Conservation (phyloP, 2,888 invertebrate genomes). For the Hypomecis atomaria region DNA sequence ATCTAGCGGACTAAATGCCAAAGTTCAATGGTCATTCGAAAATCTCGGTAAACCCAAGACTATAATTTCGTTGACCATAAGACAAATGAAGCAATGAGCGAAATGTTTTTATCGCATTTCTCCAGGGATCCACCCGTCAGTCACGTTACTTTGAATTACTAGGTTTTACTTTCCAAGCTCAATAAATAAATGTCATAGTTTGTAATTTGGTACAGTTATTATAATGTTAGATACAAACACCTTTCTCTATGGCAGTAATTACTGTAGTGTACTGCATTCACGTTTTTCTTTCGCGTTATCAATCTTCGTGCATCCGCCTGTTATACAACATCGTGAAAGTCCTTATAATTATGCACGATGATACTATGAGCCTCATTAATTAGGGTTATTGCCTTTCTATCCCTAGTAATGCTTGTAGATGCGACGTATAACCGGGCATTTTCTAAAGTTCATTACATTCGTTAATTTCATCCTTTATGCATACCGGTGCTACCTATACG, state of each 20-base stretch:
- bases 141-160: constrained; percentile 66
- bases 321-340: constrained; percentile 69
- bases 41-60: constrained; percentile 28
- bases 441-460: constrained; percentile 57
- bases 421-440: constrained; percentile 43
- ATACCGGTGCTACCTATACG: constrained; percentile 58
- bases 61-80: constrained; percentile 37
- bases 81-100: constrained; percentile 46
- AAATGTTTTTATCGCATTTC: constrained; percentile 48
- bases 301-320: constrained; percentile 66
- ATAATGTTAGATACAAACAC: constrained; percentile 67
- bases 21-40: constrained; percentile 35
- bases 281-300: constrained; percentile 68
- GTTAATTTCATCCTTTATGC: constrained; percentile 55
- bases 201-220: constrained; percentile 71
- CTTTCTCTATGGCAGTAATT: constrained; percentile 73
- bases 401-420: constrained; percentile 36
- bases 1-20: constrained; percentile 30
- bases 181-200: constrained; percentile 75
- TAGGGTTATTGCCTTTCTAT: constrained; percentile 57
- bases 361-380: constrained; percentile 58
- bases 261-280: constrained; percentile 62
- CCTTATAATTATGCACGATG: constrained; percentile 60
- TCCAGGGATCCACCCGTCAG: constrained; percentile 61
- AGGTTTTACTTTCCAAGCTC: constrained; percentile 70